Conservation (phyloP, 1,140 invertebrate species). For the Portunus trituberculatus region DNA sequence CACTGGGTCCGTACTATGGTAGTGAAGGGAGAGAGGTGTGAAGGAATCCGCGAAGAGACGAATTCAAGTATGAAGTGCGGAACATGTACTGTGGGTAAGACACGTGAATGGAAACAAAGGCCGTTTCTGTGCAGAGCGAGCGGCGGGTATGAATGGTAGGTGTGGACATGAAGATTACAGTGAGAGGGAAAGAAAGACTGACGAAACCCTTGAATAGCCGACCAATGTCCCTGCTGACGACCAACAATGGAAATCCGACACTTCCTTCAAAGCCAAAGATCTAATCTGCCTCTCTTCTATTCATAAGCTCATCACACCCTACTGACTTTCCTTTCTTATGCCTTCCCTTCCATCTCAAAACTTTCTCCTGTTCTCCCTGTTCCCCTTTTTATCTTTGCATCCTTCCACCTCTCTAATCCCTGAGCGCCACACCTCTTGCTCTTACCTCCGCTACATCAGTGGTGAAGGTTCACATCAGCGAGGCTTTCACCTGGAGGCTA, state of each 20-base stretch:
- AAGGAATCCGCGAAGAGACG: not conserved
- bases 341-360: not conserved
- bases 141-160: not conserved
- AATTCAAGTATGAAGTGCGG: not conserved
- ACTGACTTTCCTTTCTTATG: constrained; percentile 13
- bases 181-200: not conserved
- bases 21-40: not conserved
- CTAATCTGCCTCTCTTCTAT: not conserved
- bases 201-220: not conserved
- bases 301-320: not conserved
- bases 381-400: not conserved
- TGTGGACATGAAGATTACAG: not conserved
- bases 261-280: not conserved
- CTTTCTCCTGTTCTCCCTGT: not conserved
- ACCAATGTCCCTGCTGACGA: not conserved
- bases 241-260: not conserved
- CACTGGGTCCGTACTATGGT: not conserved
- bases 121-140: not conserved
- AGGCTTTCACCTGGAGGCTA: constrained; percentile 6
- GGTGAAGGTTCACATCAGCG: not conserved
- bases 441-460: not conserved
- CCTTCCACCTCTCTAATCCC: not conserved
- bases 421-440: not conserved
- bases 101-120: not conserved
- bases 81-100: not conserved